These are phyloP conservation scores for Prunella fulvescens DNA, from an alignment of 2,113 vertebrate species.

Conservation along the genomic window DNA sequence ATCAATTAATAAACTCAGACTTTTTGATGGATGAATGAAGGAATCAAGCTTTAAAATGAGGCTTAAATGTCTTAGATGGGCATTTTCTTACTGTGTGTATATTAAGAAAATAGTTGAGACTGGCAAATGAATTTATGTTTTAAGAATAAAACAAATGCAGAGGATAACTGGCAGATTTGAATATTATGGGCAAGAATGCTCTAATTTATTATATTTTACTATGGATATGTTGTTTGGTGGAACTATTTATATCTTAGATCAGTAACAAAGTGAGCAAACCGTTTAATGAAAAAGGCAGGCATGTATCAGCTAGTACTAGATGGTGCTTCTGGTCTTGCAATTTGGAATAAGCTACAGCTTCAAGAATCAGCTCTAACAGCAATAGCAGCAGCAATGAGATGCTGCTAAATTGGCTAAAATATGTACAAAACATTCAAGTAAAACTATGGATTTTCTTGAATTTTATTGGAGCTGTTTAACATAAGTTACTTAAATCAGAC, in stretches of 20 bases:
- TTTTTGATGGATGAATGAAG: not conserved
- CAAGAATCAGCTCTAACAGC: not conserved
- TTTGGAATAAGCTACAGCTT: not conserved
- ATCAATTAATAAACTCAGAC: not conserved
- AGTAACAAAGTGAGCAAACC: not conserved
- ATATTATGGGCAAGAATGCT: not conserved
- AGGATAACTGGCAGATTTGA: not conserved
- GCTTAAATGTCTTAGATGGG: not conserved
- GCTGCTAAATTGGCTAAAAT: not conserved
- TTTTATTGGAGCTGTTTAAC: not conserved
- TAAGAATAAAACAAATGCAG: not conserved
- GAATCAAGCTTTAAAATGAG: not conserved
- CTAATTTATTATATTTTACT: not conserved
- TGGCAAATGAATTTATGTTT: not conserved
- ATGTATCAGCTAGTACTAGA: not conserved
- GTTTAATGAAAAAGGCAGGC: not conserved
- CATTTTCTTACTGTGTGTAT: not conserved
- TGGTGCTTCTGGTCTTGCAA: fast-evolving
- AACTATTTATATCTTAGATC: not conserved
- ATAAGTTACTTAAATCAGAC: not conserved
- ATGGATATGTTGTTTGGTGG: not conserved
- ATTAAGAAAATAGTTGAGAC: not conserved
- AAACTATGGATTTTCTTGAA: not conserved
- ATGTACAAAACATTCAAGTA: not conserved
- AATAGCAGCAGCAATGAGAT: not conserved